Evolutionary conservation across 2,888 invertebrate genomes (phyloP).

Genomic region (Machimus rusticus): DNA sequence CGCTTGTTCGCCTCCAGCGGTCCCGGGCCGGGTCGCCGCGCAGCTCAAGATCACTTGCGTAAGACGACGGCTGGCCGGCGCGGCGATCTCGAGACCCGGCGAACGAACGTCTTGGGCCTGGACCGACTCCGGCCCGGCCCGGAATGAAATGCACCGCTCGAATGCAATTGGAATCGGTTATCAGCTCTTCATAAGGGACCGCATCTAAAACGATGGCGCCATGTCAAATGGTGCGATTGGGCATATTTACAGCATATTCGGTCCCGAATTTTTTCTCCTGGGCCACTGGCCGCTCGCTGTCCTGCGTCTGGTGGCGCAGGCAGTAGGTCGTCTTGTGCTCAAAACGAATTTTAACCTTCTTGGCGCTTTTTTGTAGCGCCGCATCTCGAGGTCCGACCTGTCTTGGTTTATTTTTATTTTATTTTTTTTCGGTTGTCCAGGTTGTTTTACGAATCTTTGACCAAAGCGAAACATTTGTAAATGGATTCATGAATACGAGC

Average conservation of each 20-base stretch:
- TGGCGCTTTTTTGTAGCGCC: conserved; percentile 25
- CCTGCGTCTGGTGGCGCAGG: background rate
- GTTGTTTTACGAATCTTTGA: conserved; percentile 5
- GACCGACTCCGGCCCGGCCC: background rate
- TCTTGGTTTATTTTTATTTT: background rate
- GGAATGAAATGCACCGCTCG: conserved; percentile 38
- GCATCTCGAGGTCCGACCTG: background rate
- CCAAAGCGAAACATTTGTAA: conserved; percentile 31
- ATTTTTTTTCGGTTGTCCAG: background rate
- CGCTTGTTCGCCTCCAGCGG: background rate
- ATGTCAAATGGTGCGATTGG: conserved; percentile 61
- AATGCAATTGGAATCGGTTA: conserved; percentile 50
- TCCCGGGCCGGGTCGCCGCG: background rate
- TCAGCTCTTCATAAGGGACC: conserved; percentile 61
- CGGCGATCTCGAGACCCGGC: background rate
- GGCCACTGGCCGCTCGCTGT: background rate
- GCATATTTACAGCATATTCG: conserved; percentile 51
- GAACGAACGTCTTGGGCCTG: background rate
- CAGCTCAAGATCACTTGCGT: background rate
- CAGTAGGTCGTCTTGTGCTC: conserved; percentile 25
- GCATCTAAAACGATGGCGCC: conserved; percentile 64
- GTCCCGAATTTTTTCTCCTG: conserved; percentile 14
- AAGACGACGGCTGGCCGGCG: background rate
- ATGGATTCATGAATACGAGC: background rate
- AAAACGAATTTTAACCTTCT: conserved; percentile 28